Percentiles rank a stretch among this genome's conserved stretches.
Evolutionary conservation across 1,140 invertebrate species (phyloP).

Genomic region (Harpegnathos saltator): DNA sequence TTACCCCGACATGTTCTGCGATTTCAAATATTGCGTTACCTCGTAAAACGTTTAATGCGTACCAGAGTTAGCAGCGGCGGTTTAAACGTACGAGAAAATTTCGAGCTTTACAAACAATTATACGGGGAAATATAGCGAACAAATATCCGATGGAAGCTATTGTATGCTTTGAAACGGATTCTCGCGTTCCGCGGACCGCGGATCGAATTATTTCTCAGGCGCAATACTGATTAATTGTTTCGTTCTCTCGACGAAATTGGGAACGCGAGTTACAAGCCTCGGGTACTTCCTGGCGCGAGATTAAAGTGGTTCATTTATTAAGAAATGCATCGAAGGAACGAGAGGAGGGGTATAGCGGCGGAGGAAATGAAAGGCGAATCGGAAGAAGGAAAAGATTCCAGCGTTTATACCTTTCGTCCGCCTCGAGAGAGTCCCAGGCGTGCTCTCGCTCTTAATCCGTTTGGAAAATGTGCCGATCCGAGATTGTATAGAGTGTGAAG

Average conservation of each 20-base stretch:
- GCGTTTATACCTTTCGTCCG: conserved; percentile 39
- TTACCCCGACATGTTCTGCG: too few relatives aligned
- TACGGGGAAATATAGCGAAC: background rate
- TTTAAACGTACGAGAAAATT: too few relatives aligned
- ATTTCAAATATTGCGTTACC: too few relatives aligned
- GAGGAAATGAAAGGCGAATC: conserved; percentile 49
- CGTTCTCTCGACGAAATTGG: conserved; percentile 40
- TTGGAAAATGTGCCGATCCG: conserved; percentile 53
- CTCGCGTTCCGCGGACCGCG: conserved; percentile 14
- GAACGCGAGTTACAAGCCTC: conserved; percentile 50
- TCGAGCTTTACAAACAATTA: conserved; percentile 8
- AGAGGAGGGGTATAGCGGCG: conserved; percentile 32
- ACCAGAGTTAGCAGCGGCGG: too few relatives aligned
- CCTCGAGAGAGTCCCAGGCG: conserved; percentile 22
- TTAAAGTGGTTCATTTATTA: conserved; percentile 76
- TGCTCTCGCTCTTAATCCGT: conserved; percentile 28
- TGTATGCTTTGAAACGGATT: background rate
- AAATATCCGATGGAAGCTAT: background rate
- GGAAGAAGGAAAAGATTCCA: conserved; percentile 49
- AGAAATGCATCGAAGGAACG: conserved; percentile 67
- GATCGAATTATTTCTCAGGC: conserved; percentile 55
- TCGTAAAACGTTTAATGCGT: too few relatives aligned
- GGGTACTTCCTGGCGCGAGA: conserved; percentile 61
- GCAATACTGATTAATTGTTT: conserved; percentile 67
- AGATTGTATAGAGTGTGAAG: conserved; percentile 6